Evolutionary conservation across 2,113 vertebrate genomes (phyloP).

Genomic region (Myotis lucifugus): DNA sequence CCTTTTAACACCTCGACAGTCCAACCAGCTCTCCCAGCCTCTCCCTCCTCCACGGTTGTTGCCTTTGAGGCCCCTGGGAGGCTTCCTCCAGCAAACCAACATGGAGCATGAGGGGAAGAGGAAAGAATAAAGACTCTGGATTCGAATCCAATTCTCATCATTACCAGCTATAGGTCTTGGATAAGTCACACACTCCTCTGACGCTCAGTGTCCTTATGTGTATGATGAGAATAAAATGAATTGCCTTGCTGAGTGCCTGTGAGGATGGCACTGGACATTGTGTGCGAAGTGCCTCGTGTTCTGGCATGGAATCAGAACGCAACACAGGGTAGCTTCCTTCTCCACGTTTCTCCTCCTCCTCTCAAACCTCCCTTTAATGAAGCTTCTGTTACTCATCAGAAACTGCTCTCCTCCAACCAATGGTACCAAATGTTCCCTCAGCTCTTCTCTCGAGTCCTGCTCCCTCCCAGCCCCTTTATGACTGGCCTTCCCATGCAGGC

Average conservation of each 20-base stretch:
- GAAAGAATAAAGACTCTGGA: constrained; percentile 40
- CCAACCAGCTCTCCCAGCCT: not conserved
- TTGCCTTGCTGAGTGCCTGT: not conserved
- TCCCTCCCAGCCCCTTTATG: not conserved
- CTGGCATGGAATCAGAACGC: not conserved
- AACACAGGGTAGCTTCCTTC: not conserved
- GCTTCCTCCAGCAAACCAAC: not conserved
- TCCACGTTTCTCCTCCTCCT: not conserved
- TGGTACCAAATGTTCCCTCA: not conserved
- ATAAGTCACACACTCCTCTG: not conserved
- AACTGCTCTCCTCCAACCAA: not conserved
- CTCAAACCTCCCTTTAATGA: not conserved
- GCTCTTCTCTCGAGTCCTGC: not conserved
- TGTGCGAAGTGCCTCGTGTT: not conserved
- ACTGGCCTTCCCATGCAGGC: not conserved
- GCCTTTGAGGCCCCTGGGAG: not conserved
- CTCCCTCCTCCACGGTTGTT: not conserved
- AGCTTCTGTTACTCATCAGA: not conserved
- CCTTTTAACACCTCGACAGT: not conserved
- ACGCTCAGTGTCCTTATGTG: not conserved
- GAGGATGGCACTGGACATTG: not conserved
- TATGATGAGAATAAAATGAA: not conserved
- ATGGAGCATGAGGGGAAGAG: not conserved
- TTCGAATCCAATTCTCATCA: not conserved
- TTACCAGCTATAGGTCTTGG: not conserved